Percentiles rank a stretch among this genome's conserved stretches.
These are phyloP conservation scores for Junonia oenone DNA, from an alignment of 2,888 invertebrate species.

Conservation along the genomic window DNA sequence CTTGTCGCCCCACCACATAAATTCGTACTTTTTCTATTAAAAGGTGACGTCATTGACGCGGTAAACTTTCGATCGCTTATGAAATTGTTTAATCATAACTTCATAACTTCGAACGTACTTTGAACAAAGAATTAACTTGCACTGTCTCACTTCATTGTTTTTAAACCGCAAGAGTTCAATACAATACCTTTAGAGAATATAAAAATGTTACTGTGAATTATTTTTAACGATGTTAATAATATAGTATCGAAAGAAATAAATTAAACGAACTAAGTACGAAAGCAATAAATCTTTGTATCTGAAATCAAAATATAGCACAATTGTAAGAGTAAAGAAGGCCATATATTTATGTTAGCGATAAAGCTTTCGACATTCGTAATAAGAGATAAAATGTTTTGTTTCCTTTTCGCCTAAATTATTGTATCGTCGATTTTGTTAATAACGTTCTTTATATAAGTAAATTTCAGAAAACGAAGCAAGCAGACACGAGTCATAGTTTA, in stretches of 20 bases:
- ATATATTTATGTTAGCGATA: constrained; percentile 36
- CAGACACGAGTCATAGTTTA: constrained; percentile 2
- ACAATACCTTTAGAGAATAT: neutral
- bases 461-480: neutral
- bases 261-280: neutral
- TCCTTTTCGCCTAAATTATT: constrained; percentile 33
- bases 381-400: constrained; percentile 34
- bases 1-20: constrained; percentile 57
- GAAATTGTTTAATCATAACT: constrained; percentile 35
- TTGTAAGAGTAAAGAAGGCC: constrained; percentile 15
- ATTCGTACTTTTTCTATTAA: constrained; percentile 65
- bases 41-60: constrained; percentile 72
- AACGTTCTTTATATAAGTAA: neutral
- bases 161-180: constrained; percentile 10
- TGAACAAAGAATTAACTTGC: constrained; percentile 27
- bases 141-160: constrained; percentile 26
- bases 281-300: neutral
- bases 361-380: constrained; percentile 38
- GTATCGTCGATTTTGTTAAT: constrained; percentile 1
- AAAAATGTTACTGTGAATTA: neutral
- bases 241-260: neutral
- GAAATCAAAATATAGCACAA: constrained; percentile 7
- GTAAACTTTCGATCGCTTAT: constrained; percentile 38
- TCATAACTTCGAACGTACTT: constrained; percentile 17
- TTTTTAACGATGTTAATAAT: neutral